A percentile compares a stretch with the other conserved stretches of the same genome.
These are phyloP conservation scores for Styela clava DNA, from an alignment of 23 tunicate genomes.

Conservation along the genomic window DNA sequence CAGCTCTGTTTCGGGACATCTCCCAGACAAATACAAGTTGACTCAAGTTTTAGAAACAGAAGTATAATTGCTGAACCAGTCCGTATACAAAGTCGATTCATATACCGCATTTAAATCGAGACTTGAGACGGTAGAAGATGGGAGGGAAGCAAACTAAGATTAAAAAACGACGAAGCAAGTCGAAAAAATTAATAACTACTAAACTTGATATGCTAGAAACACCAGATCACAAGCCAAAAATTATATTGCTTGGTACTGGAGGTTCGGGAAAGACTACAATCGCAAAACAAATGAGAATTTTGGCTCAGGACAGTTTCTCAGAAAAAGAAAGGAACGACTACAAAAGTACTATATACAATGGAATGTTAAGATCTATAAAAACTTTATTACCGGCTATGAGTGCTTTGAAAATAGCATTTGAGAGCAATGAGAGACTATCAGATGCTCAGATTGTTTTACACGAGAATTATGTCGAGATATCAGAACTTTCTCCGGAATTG, in stretches of 20 bases:
- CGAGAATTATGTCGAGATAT: constrained; percentile 17
- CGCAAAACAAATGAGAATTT: constrained; percentile 86
- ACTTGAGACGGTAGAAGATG: neutral
- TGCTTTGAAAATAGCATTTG: constrained; percentile 47
- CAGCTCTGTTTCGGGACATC: no score
- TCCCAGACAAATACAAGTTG: no score
- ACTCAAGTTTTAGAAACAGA: no score
- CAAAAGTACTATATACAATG: constrained; percentile 40
- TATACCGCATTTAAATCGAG: no score
- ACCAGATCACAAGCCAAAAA: constrained; percentile 44
- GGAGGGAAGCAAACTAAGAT: neutral
- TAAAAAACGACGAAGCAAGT: neutral
- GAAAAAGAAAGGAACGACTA: constrained; percentile 44
- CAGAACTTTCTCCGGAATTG: constrained; percentile 46
- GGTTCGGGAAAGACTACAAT: constrained; percentile 89
- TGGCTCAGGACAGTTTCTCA: constrained; percentile 55
- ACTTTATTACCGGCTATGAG: constrained; percentile 68
- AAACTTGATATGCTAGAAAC: constrained; percentile 9
- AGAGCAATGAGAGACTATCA: neutral
- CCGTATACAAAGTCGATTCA: no score
- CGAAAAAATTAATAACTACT: neutral
- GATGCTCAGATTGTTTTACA: constrained; percentile 36
- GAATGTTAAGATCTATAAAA: constrained; percentile 49
- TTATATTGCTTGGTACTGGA: constrained; percentile 76
- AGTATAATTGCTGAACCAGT: no score